phyloP scores from a whole-genome alignment of 2,113 vertebrate genomes.

The Fregetta grallaria region DNA sequence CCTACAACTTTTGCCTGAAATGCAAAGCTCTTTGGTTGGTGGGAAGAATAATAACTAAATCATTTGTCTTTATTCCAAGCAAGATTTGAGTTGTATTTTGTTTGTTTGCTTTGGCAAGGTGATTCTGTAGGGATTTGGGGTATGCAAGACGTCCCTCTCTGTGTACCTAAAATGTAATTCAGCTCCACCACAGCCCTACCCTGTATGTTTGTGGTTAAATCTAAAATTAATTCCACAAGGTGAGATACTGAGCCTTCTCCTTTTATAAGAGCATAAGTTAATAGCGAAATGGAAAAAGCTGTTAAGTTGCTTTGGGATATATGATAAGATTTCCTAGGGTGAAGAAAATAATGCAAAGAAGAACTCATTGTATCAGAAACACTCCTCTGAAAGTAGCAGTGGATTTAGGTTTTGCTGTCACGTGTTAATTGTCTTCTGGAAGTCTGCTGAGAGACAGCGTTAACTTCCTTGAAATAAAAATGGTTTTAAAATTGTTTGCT shows the following conservation, averaged over 20 bases:
- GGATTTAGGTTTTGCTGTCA: neutral
- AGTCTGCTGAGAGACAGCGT: neutral
- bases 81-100: neutral
- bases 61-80: neutral
- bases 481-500: neutral
- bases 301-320: conserved; percentile 13
- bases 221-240: neutral
- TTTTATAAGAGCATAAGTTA: neutral
- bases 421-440: neutral
- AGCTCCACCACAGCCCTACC: neutral
- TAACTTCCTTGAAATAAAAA: neutral
- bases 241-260: neutral
- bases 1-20: neutral
- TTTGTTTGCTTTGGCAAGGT: neutral
- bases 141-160: neutral
- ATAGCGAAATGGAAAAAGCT: neutral
- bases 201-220: neutral
- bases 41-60: neutral
- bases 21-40: neutral
- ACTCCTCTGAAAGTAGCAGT: neutral
- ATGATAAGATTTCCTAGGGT: neutral
- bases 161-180: neutral
- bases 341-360: neutral
- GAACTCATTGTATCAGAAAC: neutral
- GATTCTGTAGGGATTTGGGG: neutral